These are phyloP conservation scores for Caenorhabditis doughertyi DNA, from an alignment of 2,888 invertebrate genomes.

Conservation along the genomic window DNA sequence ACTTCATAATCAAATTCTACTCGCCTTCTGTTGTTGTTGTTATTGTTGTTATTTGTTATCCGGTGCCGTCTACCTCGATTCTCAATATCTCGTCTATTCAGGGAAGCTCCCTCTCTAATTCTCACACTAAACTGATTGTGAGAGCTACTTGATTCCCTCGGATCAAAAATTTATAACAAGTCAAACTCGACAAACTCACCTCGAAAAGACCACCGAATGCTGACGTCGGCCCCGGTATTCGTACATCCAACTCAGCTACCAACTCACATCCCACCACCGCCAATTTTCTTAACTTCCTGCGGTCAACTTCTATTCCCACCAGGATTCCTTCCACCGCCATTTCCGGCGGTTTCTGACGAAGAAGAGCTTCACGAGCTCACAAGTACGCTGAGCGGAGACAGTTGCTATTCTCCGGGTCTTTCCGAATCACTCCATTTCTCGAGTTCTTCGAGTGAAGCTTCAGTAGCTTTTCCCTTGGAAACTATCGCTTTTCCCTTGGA, in stretches of 20 bases:
- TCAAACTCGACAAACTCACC: constrained; percentile 8
- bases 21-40: constrained; percentile 1
- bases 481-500: constrained; percentile 28
- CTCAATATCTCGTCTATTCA: constrained; percentile 22
- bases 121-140: not conserved
- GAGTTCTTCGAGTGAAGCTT: constrained; percentile 48
- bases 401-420: constrained; percentile 21
- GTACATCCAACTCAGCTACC: constrained; percentile 68
- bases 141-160: not conserved
- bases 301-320: constrained; percentile 58
- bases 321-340: constrained; percentile 63
- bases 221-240: constrained; percentile 62
- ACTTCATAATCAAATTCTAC: constrained; percentile 54
- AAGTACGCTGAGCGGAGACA: not conserved
- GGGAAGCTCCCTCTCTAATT: constrained; percentile 31
- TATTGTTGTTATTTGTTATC: not conserved
- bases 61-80: constrained; percentile 21
- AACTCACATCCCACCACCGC: constrained; percentile 69
- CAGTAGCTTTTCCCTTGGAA: constrained; percentile 21
- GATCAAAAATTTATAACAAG: constrained; percentile 21
- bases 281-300: constrained; percentile 15
- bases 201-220: constrained; percentile 35
- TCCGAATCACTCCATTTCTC: constrained; percentile 20
- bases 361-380: constrained; percentile 61
- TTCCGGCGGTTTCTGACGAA: constrained; percentile 63